Percentiles rank a stretch among this genome's conserved stretches.
These are phyloP conservation scores for Enteromius mattozi DNA, from an alignment of 2,797 vertebrate species.

Conservation along the genomic window DNA sequence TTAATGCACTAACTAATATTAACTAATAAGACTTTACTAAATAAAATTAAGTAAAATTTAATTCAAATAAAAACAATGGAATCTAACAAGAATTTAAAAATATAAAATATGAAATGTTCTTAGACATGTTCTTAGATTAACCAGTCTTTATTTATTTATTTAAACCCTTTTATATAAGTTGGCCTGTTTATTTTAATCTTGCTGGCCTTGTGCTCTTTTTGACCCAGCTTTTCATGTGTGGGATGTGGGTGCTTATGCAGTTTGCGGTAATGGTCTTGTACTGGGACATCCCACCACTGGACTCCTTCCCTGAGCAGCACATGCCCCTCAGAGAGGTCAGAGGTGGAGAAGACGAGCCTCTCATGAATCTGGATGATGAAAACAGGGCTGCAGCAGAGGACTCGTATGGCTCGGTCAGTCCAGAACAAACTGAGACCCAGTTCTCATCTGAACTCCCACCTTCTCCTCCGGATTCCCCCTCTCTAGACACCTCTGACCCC, in stretches of 20 bases:
- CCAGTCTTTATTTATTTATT: neutral
- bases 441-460: conserved; percentile 31
- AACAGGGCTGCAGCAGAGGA: conserved; percentile 14
- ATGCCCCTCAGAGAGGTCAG: conserved; percentile 57
- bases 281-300: conserved; percentile 76
- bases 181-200: neutral
- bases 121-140: neutral
- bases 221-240: conserved; percentile 84
- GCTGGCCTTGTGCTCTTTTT: neutral
- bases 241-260: conserved; percentile 83
- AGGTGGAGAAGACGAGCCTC: conserved; percentile 67
- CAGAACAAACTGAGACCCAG: conserved; percentile 50
- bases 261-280: conserved; percentile 75
- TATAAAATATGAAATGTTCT: too few relatives aligned
- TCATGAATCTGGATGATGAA: conserved; percentile 65
- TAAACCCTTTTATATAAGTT: neutral
- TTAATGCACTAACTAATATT: neutral
- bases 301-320: conserved; percentile 34
- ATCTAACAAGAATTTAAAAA: neutral
- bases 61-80: neutral
- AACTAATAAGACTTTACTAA: neutral
- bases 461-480: conserved; percentile 4
- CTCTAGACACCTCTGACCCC: conserved; percentile 53
- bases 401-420: conserved; percentile 69
- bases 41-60: neutral